A percentile compares a stretch with the other conserved stretches of the same genome.
Evolutionary conservation across 2,113 vertebrate genomes (phyloP).

Genomic region (Heterotis niloticus): DNA sequence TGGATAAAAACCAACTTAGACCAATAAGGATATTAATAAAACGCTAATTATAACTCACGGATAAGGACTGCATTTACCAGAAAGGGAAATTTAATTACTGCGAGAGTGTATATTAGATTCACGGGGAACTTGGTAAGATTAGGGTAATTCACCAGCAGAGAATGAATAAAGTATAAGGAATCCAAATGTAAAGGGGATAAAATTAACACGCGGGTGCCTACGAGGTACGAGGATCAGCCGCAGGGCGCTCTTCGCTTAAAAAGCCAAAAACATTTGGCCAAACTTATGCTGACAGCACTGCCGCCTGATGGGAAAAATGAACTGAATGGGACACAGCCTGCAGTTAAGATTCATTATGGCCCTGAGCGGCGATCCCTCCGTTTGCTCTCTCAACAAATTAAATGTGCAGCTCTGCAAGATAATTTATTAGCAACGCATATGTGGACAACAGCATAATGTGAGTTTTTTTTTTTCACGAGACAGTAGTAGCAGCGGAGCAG

Average conservation of each 20-base stretch:
- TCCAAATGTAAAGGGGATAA: background rate
- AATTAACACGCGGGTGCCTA: background rate
- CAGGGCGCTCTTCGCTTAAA: background rate
- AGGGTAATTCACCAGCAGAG: background rate
- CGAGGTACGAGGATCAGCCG: background rate
- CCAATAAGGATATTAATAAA: background rate
- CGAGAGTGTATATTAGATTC: background rate
- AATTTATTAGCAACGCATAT: no score
- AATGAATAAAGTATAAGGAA: background rate
- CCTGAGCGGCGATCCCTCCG: no score
- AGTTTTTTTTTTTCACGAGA: no score
- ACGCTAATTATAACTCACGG: background rate
- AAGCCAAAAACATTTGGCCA: background rate
- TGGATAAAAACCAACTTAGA: background rate
- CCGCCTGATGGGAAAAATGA: background rate
- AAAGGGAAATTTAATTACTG: slow-evolving; percentile 1
- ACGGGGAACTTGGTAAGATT: background rate
- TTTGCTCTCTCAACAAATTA: no score
- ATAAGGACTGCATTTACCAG: background rate
- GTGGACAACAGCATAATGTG: no score
- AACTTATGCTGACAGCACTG: background rate
- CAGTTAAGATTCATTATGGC: no score
- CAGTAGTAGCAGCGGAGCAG: no score
- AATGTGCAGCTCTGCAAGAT: no score
- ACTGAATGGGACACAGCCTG: no score